phyloP scores from a whole-genome alignment of 2,113 vertebrate species.

The Panthera leo region DNA sequence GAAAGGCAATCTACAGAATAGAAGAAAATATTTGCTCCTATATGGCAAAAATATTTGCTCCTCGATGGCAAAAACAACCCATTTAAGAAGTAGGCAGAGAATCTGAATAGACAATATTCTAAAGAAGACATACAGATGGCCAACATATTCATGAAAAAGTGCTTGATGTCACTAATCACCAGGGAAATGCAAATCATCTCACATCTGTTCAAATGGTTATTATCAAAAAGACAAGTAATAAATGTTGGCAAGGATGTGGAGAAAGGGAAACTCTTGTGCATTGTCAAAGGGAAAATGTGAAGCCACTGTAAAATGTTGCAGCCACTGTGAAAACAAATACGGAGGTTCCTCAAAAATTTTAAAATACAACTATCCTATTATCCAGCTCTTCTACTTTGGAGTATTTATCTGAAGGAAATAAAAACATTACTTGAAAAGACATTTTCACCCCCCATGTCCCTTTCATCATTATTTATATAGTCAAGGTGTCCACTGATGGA shows the following conservation, averaged over 20 bases:
- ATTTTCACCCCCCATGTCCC: no score
- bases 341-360: background rate
- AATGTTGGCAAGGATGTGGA: background rate
- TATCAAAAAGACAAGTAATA: background rate
- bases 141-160: background rate
- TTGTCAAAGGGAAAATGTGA: background rate
- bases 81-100: no score
- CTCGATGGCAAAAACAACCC: no score
- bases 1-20: background rate
- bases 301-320: background rate
- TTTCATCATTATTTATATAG: background rate
- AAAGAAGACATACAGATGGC: background rate
- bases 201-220: background rate
- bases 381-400: background rate
- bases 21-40: background rate
- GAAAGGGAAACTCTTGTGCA: background rate
- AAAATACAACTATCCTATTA: background rate
- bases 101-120: background rate
- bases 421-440: background rate
- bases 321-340: background rate
- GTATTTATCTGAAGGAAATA: background rate
- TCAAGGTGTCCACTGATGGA: background rate
- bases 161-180: background rate
- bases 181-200: background rate
- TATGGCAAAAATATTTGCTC: no score